A percentile compares a stretch with the other conserved stretches of the same genome.
Conservation (phyloP, 2,797 vertebrate species). For the Neosilurus hyrtlii region DNA sequence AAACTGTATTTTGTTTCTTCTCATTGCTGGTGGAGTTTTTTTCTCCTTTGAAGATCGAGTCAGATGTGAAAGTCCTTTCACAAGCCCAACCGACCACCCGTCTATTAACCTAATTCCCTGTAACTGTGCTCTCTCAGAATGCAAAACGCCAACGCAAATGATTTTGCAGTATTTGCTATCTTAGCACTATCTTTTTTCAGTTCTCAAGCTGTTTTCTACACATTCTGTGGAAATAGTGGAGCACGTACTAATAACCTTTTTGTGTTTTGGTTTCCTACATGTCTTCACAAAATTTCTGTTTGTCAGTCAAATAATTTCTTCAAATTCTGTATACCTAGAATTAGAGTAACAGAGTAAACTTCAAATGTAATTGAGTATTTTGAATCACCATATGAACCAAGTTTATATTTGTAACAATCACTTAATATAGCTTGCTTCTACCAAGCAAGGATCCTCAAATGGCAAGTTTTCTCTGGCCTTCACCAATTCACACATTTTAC, state of each 20-base stretch:
- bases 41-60: background rate
- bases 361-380: background rate
- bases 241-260: background rate
- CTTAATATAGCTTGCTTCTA: background rate
- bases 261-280: background rate
- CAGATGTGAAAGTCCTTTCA: background rate
- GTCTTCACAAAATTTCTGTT: background rate
- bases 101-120: background rate
- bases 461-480: background rate
- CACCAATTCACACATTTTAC: background rate
- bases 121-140: background rate
- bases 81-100: too few relatives aligned
- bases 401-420: background rate
- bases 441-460: background rate
- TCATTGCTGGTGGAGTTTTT: background rate
- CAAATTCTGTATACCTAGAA: background rate
- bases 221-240: background rate
- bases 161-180: background rate
- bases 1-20: background rate
- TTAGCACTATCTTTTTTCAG: background rate
- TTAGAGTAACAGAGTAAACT: background rate
- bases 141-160: background rate
- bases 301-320: background rate
- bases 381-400: background rate
- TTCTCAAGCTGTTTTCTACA: background rate